A percentile compares a stretch with the other conserved stretches of the same genome.
Evolutionary conservation across 2,888 invertebrate genomes (phyloP).

Genomic region (Acronicta alni): DNA sequence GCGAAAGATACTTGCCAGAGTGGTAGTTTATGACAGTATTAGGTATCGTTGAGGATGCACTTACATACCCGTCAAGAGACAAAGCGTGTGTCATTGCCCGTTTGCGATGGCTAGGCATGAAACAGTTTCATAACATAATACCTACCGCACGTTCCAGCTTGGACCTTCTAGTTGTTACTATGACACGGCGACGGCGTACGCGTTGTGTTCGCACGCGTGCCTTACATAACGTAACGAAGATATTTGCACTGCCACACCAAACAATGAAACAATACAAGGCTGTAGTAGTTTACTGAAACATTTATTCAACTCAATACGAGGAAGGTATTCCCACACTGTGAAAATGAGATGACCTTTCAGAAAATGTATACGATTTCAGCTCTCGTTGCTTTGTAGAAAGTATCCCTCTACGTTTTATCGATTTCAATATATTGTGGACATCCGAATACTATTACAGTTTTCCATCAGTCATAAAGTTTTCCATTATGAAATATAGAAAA

Average conservation of each 20-base stretch:
- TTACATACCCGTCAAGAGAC: too few relatives aligned
- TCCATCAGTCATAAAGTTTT: too few relatives aligned
- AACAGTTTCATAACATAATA: background rate
- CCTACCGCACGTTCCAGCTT: background rate
- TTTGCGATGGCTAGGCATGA: background rate
- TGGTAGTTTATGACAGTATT: too few relatives aligned
- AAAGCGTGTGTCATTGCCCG: too few relatives aligned
- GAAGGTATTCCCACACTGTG: conserved; percentile 1
- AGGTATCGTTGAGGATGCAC: too few relatives aligned
- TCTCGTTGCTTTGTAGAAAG: background rate
- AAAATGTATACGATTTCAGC: conserved; percentile 7
- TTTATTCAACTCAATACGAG: conserved; percentile 26
- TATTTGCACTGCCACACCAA: conserved; percentile 31
- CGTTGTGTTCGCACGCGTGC: conserved; percentile 28
- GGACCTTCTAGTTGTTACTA: conserved; percentile 10
- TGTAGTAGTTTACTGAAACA: conserved; percentile 22
- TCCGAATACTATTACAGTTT: too few relatives aligned
- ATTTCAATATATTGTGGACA: too few relatives aligned
- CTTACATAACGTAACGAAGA: conserved; percentile 27
- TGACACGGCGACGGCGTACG: background rate
- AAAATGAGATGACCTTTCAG: conserved; percentile 8
- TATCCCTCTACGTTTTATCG: background rate
- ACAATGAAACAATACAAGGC: conserved; percentile 38
- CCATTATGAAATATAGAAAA: too few relatives aligned
- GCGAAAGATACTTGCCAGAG: too few relatives aligned